Percentiles rank a stretch among this genome's conserved stretches.
These are phyloP conservation scores for Callorhinus ursinus DNA, from an alignment of 2,113 vertebrate genomes.

Conservation along the genomic window DNA sequence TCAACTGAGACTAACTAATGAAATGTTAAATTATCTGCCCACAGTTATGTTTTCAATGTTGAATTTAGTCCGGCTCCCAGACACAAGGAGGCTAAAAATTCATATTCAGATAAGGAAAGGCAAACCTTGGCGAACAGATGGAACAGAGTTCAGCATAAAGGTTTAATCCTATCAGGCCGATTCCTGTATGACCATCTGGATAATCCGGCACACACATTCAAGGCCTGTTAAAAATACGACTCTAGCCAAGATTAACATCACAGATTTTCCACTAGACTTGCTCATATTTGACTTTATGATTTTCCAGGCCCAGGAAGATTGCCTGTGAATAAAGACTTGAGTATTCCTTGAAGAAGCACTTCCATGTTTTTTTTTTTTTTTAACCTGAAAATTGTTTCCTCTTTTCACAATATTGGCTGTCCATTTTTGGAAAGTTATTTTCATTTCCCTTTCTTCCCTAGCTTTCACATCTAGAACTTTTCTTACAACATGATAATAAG, in stretches of 20 bases:
- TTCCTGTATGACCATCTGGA: slow-evolving; percentile 97
- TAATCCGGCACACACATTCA: slow-evolving; percentile 93
- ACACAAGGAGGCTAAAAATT: slow-evolving; percentile 80
- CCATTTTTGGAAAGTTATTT: slow-evolving; percentile 73
- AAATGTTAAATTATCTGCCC: slow-evolving; percentile 56
- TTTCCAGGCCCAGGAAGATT: slow-evolving; percentile 87
- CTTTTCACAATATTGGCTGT: slow-evolving; percentile 69
- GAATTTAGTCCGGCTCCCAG: slow-evolving; percentile 67
- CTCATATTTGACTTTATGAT: slow-evolving; percentile 91
- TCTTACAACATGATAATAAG: slow-evolving; percentile 67
- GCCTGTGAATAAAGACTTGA: slow-evolving; percentile 86
- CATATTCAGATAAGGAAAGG: slow-evolving; percentile 83
- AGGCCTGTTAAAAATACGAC: slow-evolving; percentile 92
- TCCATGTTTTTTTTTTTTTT: slow-evolving; percentile 67
- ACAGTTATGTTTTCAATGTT: slow-evolving; percentile 54
- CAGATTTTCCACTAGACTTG: slow-evolving; percentile 93
- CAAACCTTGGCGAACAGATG: slow-evolving; percentile 92
- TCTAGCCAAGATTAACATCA: slow-evolving; percentile 93
- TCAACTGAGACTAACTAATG: slow-evolving; percentile 70
- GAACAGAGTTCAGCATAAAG: slow-evolving; percentile 94
- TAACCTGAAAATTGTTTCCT: slow-evolving; percentile 85
- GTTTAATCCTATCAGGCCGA: slow-evolving; percentile 99
- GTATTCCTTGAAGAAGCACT: slow-evolving; percentile 88
- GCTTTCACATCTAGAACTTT: slow-evolving; percentile 71
- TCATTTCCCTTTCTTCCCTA: slow-evolving; percentile 56